These are phyloP conservation scores for Remorina albescens DNA, from an alignment of 2,797 vertebrate species.

Conservation along the genomic window DNA sequence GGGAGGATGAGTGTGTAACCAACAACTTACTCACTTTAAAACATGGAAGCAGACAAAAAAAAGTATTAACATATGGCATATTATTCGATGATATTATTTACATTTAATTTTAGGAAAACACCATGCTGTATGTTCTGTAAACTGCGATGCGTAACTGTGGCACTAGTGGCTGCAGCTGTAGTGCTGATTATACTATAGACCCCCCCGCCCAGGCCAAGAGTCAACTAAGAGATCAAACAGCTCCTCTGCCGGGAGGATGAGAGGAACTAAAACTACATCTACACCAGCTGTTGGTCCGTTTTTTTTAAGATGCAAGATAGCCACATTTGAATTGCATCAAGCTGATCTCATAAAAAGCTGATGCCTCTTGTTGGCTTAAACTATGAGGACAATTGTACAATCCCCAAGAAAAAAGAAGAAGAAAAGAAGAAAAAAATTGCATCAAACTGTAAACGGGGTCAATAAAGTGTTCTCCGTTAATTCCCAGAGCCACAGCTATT, in stretches of 20 bases:
- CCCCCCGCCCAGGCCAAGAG: constrained; percentile 26
- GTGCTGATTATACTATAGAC: constrained; percentile 32
- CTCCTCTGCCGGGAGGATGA: constrained; percentile 2
- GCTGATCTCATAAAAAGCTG: no score
- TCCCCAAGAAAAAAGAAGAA: no score
- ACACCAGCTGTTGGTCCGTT: constrained; percentile 7
- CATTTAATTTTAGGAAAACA: not conserved
- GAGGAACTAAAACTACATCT: constrained; percentile 21
- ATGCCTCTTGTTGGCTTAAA: no score
- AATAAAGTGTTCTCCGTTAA: not conserved
- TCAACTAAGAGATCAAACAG: constrained; percentile 29
- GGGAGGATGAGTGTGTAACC: not conserved
- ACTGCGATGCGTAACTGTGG: constrained; percentile 8
- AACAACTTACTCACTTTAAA: no score
- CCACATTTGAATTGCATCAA: constrained; percentile 9
- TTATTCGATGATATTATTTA: not conserved
- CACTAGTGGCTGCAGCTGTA: constrained; percentile 33
- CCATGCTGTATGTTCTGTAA: not conserved
- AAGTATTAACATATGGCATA: no score
- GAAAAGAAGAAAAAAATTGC: no score
- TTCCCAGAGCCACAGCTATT: not conserved
- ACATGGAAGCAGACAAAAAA: no score
- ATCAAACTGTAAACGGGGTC: constrained; percentile 1
- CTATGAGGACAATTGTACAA: no score
- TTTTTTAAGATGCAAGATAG: not conserved